Evolutionary conservation across 2,113 vertebrate species (phyloP).

Genomic region (Saccopteryx leptura): DNA sequence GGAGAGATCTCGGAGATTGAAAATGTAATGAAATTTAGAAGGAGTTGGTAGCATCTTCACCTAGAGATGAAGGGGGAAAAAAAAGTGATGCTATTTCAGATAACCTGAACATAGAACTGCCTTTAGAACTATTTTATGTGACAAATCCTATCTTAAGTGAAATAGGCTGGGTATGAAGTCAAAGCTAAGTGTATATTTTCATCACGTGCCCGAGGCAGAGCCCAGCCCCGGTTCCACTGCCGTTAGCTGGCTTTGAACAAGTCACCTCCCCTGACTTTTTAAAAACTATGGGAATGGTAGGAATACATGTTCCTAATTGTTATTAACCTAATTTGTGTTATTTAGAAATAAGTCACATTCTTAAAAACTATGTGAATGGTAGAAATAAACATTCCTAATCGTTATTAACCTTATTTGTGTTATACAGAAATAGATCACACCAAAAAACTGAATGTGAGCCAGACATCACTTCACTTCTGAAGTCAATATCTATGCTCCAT

Average conservation of each 20-base stretch:
- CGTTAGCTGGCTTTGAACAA: not conserved
- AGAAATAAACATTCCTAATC: not conserved
- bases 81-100: conserved; percentile 13
- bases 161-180: conserved; percentile 5
- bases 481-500: not conserved
- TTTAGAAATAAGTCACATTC: not conserved
- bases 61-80: conserved; percentile 77
- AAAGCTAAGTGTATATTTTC: conserved; percentile 40
- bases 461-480: not conserved
- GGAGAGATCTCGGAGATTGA: conserved; percentile 91
- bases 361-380: conserved; percentile 24
- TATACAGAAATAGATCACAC: not conserved
- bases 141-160: not conserved
- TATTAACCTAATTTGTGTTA: not conserved
- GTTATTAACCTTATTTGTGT: not conserved
- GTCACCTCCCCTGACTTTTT: not conserved
- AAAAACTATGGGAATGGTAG: not conserved
- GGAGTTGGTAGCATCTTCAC: conserved; percentile 91
- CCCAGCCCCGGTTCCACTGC: not conserved
- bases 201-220: not conserved
- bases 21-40: conserved; percentile 92
- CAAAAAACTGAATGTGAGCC: not conserved
- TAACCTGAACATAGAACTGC: not conserved
- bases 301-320: not conserved
- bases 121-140: conserved; percentile 1